Conservation (phyloP, 2,113 vertebrate genomes). For the Sakesphorus luctuosus region DNA sequence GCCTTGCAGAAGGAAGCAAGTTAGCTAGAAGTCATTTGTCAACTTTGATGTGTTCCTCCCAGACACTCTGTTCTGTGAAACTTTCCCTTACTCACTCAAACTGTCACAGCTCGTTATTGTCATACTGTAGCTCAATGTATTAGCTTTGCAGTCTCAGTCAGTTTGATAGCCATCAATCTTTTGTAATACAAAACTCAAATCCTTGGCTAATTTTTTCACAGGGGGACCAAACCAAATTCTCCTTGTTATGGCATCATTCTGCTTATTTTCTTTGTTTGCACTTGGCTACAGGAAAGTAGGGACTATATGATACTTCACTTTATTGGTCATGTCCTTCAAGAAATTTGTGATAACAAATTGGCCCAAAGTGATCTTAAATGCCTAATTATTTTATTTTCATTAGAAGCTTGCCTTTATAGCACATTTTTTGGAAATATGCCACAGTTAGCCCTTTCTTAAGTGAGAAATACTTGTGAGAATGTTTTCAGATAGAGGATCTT, state of each 20-base stretch:
- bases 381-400: background rate
- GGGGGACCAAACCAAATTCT: background rate
- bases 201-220: background rate
- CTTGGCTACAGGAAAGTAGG: background rate
- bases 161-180: background rate
- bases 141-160: background rate
- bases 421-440: background rate
- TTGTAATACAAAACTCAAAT: background rate
- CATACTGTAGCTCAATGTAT: background rate
- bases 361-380: background rate
- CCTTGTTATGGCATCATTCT: background rate
- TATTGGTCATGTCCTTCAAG: background rate
- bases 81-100: conserved; percentile 48
- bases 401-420: background rate
- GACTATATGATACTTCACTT: background rate
- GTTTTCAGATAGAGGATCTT: background rate
- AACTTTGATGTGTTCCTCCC: conserved; percentile 17
- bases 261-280: background rate
- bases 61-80: conserved; percentile 25
- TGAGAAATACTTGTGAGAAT: background rate
- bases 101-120: conserved; percentile 37
- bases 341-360: background rate
- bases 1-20: conserved; percentile 36
- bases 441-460: background rate
- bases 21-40: conserved; percentile 54